Evolutionary conservation across 1,140 invertebrate species (phyloP).

Genomic region (Drosophila hydei): DNA sequence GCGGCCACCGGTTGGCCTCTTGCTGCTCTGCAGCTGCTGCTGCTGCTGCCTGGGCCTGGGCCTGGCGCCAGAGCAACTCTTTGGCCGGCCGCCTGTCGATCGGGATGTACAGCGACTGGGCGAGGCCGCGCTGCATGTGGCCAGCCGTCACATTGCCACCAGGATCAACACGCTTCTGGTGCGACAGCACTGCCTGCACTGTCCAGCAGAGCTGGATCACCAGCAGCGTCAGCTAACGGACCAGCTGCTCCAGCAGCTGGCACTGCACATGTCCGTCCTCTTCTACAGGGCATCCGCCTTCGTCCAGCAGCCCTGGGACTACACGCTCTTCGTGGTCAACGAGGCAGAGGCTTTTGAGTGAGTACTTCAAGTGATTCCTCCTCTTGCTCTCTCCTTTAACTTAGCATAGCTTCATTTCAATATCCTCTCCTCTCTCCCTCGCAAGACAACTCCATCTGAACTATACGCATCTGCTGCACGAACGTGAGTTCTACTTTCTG

Average conservation of each 20-base stretch:
- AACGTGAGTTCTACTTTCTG: slow-evolving; percentile 57
- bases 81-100: slow-evolving; percentile 26
- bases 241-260: slow-evolving; percentile 29
- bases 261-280: slow-evolving; percentile 37
- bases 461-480: slow-evolving; percentile 25
- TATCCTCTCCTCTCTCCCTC: no score
- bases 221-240: slow-evolving; percentile 46
- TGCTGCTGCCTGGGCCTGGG: no score
- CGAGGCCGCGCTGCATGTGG: slow-evolving; percentile 35
- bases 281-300: not conserved
- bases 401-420: not conserved
- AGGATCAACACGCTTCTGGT: slow-evolving; percentile 59
- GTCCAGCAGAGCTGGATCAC: not conserved
- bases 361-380: not conserved
- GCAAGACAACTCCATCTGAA: slow-evolving; percentile 18
- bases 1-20: slow-evolving; percentile 7
- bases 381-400: not conserved
- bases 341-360: slow-evolving; percentile 38
- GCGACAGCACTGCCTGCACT: slow-evolving; percentile 32
- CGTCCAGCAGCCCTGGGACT: slow-evolving; percentile 43
- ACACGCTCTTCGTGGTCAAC: slow-evolving; percentile 59
- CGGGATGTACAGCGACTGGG: slow-evolving; percentile 25
- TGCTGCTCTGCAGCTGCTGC: slow-evolving; percentile 18
- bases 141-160: slow-evolving; percentile 40
- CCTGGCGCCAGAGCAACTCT: not conserved